Percentiles rank a stretch among this genome's conserved stretches.
Conservation (phyloP, 2,113 vertebrate genomes). For the Hippocampus barbouri region DNA sequence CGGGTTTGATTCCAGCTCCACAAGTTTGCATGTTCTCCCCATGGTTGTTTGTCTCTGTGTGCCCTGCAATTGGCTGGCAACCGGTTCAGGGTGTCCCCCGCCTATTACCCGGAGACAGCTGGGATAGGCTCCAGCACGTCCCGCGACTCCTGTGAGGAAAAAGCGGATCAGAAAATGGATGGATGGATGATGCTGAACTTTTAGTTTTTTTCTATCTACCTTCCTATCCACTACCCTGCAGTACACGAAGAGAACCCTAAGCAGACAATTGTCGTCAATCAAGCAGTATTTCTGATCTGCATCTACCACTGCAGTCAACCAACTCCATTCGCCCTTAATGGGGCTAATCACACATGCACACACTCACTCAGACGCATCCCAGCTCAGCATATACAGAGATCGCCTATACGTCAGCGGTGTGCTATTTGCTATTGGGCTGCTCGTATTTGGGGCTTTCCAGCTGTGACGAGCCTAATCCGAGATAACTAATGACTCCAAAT, state of each 20-base stretch:
- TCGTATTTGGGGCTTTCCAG: slow-evolving; percentile 15
- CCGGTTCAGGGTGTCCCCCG: no score
- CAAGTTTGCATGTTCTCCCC: no score
- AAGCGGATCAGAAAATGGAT: no score
- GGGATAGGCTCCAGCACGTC: no score
- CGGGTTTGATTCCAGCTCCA: no score
- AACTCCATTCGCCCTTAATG: slow-evolving; percentile 36
- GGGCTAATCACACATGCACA: background rate
- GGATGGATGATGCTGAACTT: background rate
- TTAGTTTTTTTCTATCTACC: background rate
- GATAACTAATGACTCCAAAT: slow-evolving; percentile 9
- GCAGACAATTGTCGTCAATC: slow-evolving; percentile 53
- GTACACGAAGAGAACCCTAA: background rate
- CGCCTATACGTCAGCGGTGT: slow-evolving; percentile 44
- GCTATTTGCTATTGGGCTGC: slow-evolving; percentile 38
- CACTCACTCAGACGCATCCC: slow-evolving; percentile 18
- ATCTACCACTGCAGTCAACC: slow-evolving; percentile 55
- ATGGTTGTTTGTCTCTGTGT: no score
- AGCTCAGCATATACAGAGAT: slow-evolving; percentile 29
- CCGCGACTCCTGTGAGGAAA: no score
- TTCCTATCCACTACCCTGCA: slow-evolving; percentile 20
- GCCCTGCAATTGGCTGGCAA: no score
- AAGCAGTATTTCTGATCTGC: slow-evolving; percentile 20
- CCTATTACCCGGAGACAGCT: no score
- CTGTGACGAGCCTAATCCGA: slow-evolving; percentile 18